Percentiles rank a stretch among this genome's conserved stretches.
These are phyloP conservation scores for Drosophila antonietae DNA, from an alignment of 2,888 invertebrate genomes.

Conservation along the genomic window DNA sequence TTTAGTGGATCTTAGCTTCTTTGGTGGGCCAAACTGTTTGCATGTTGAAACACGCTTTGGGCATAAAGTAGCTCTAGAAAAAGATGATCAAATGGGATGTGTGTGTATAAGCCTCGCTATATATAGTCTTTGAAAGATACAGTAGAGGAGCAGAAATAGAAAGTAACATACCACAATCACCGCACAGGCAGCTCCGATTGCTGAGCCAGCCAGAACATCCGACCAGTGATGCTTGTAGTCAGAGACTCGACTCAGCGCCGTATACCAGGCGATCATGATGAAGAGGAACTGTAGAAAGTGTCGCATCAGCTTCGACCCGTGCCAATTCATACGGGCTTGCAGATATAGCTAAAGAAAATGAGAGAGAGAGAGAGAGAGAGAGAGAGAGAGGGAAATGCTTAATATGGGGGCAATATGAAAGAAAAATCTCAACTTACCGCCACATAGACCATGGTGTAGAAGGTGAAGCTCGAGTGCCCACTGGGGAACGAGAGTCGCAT, in stretches of 20 bases:
- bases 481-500: constrained; percentile 95
- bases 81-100: constrained; percentile 65
- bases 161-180: constrained; percentile 88
- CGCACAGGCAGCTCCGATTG: constrained; percentile 89
- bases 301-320: constrained; percentile 91
- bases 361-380: background rate
- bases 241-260: constrained; percentile 95
- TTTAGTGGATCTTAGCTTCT: constrained; percentile 40
- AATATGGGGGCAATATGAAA: background rate
- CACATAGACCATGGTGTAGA: constrained; percentile 93
- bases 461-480: constrained; percentile 95
- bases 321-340: constrained; percentile 93
- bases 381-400: constrained; percentile 56
- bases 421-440: constrained; percentile 88
- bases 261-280: constrained; percentile 92
- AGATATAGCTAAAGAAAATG: constrained; percentile 89
- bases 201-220: constrained; percentile 94
- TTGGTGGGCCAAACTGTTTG: constrained; percentile 79
- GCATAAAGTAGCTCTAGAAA: constrained; percentile 81
- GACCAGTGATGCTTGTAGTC: constrained; percentile 99
- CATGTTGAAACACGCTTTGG: constrained; percentile 83
- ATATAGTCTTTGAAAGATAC: background rate
- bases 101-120: constrained; percentile 19
- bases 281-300: constrained; percentile 94
- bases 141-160: background rate